phyloP scores from a whole-genome alignment of 2,888 invertebrate species.

The Chaitophorus viminalis region DNA sequence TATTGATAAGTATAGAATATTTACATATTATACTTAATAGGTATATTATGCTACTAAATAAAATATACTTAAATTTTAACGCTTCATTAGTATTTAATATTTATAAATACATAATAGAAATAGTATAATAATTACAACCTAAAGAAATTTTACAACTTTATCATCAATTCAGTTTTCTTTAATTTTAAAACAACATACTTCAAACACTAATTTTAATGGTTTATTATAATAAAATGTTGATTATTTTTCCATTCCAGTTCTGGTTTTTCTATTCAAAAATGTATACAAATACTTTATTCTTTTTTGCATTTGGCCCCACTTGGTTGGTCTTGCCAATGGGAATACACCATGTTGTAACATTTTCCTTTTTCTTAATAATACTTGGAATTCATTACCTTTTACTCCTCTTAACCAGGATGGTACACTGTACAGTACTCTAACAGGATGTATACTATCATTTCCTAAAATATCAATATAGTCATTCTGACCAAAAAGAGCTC shows the following conservation, averaged over 20 bases:
- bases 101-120: no score
- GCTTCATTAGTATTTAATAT: no score
- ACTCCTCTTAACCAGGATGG: slow-evolving; percentile 92
- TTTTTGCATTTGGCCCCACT: slow-evolving; percentile 80
- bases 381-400: slow-evolving; percentile 84
- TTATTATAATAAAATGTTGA: neutral
- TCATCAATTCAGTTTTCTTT: no score
- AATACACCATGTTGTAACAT: slow-evolving; percentile 73
- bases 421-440: slow-evolving; percentile 83
- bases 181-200: no score
- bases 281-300: slow-evolving; percentile 79
- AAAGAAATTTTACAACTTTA: no score
- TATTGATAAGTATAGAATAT: no score
- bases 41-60: no score
- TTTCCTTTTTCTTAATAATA: slow-evolving; percentile 78
- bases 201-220: neutral
- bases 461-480: slow-evolving; percentile 97
- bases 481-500: slow-evolving; percentile 92
- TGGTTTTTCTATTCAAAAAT: slow-evolving; percentile 73
- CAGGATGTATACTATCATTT: slow-evolving; percentile 82
- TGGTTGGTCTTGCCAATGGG: slow-evolving; percentile 77
- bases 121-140: no score
- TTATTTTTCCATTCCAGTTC: slow-evolving; percentile 59
- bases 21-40: no score
- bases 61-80: no score